These are phyloP conservation scores for Macaca fascicularis DNA, from an alignment of 2,113 vertebrate species.

Conservation along the genomic window DNA sequence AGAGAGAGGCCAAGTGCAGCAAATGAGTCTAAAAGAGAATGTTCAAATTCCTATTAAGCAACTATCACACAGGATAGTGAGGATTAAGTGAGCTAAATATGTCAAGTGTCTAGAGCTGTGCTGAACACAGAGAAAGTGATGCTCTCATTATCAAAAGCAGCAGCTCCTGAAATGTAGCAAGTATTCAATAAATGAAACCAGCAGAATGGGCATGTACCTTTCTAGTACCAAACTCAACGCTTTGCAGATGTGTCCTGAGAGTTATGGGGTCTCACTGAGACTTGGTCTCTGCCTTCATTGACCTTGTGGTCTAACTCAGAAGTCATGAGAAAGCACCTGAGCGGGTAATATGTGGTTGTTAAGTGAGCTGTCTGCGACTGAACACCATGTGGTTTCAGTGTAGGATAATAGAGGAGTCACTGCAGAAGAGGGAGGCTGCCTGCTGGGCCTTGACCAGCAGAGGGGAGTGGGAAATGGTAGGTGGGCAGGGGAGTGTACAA, in stretches of 20 bases:
- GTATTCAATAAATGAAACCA: background rate
- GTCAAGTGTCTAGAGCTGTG: background rate
- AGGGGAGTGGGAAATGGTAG: background rate
- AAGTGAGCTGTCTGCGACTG: background rate
- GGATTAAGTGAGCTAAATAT: background rate
- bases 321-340: background rate
- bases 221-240: background rate
- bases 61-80: background rate
- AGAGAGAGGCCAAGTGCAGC: background rate
- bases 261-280: background rate
- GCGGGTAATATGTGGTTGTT: background rate
- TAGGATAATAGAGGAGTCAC: background rate
- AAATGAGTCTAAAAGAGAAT: background rate
- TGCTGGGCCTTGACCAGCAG: background rate
- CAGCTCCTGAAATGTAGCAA: background rate
- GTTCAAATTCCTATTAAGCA: background rate
- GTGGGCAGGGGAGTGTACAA: background rate
- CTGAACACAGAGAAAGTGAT: too few relatives aligned
- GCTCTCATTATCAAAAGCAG: background rate
- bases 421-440: background rate
- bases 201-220: background rate
- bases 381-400: background rate
- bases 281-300: background rate
- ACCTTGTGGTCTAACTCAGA: background rate
- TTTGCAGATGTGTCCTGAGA: background rate